A percentile compares a stretch with the other conserved stretches of the same genome.
phyloP scores from a whole-genome alignment of 92 coral and sea anemone genomes.

The Palythoa heliodiscus region DNA sequence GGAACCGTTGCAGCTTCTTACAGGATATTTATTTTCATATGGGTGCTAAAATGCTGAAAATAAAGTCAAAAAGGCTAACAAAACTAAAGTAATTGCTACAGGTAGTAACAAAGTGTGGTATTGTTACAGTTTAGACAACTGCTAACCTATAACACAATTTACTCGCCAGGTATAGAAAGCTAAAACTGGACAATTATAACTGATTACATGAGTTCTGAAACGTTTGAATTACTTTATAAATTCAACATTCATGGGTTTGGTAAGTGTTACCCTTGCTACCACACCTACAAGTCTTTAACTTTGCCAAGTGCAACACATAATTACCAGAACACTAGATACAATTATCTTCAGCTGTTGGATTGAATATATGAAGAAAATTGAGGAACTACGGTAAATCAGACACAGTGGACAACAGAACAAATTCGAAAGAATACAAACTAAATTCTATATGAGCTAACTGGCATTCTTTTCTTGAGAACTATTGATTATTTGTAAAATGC shows the following conservation, averaged over 20 bases:
- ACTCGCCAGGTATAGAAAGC: neutral
- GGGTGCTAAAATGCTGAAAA: too few relatives aligned
- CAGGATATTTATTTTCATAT: too few relatives aligned
- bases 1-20: too few relatives aligned
- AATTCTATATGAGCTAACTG: neutral
- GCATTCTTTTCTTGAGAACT: neutral
- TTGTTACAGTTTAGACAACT: too few relatives aligned
- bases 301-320: neutral
- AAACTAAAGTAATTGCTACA: too few relatives aligned
- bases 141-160: too few relatives aligned
- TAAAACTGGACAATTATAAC: neutral
- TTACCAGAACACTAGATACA: neutral
- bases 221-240: neutral
- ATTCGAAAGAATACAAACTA: neutral
- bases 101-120: too few relatives aligned
- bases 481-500: neutral
- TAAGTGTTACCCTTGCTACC: neutral
- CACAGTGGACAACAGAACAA: neutral
- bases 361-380: neutral
- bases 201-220: neutral
- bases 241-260: neutral
- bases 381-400: neutral
- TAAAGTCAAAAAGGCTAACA: too few relatives aligned
- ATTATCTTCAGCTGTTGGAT: neutral
- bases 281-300: too few relatives aligned